Conservation (phyloP, 1,140 invertebrate species). For the Leptoteleia sp. region DNA sequence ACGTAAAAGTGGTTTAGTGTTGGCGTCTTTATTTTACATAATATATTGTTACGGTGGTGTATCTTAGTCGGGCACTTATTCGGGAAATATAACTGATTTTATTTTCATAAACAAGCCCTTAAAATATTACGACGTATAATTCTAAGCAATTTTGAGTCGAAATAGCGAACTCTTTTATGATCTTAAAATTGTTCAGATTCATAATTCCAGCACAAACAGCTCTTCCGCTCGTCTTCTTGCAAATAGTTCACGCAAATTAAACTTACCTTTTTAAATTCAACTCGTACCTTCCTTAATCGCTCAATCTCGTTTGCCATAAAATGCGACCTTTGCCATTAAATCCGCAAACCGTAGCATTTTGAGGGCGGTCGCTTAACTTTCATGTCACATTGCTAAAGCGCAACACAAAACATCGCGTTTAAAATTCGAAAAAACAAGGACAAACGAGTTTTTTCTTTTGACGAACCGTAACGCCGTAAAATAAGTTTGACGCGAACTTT, state of each 20-base stretch:
- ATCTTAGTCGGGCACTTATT: too few relatives aligned
- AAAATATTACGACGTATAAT: conserved; percentile 4
- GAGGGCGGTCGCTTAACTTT: conserved; percentile 33
- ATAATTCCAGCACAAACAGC: too few relatives aligned
- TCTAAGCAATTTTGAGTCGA: conserved; percentile 4
- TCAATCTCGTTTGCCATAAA: conserved; percentile 53
- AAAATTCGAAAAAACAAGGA: conserved; percentile 31
- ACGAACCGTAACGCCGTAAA: conserved; percentile 22
- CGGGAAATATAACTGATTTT: too few relatives aligned
- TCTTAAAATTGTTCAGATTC: conserved; percentile 27
- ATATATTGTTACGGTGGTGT: too few relatives aligned
- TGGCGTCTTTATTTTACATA: too few relatives aligned
- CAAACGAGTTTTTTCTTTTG: conserved; percentile 22
- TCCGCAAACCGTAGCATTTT: conserved; percentile 22
- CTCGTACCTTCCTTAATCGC: conserved; percentile 34
- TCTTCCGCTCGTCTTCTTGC: conserved; percentile 25
- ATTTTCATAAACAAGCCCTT: background rate
- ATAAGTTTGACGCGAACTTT: conserved; percentile 23
- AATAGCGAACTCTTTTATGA: conserved; percentile 5
- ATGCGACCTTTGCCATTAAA: conserved; percentile 49
- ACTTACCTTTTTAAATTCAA: conserved; percentile 45
- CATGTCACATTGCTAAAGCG: conserved; percentile 35
- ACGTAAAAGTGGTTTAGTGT: too few relatives aligned
- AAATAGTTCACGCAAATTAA: conserved; percentile 40
- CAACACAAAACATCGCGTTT: conserved; percentile 30